Evolutionary conservation across 2,888 invertebrate genomes (phyloP).

Genomic region (Willowsia nigromaculata): DNA sequence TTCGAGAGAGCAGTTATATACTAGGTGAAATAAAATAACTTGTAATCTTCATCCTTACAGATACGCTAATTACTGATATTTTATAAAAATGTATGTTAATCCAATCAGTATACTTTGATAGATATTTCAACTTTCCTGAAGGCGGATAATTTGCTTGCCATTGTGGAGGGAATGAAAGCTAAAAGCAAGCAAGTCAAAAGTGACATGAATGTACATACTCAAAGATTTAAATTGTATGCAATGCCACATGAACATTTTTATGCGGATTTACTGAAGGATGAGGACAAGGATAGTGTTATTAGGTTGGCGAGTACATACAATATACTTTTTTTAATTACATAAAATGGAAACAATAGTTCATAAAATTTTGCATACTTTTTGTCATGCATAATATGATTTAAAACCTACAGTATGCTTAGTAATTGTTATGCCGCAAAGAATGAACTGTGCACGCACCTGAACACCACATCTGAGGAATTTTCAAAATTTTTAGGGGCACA

Average conservation of each 20-base stretch:
- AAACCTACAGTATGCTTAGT: conserved; percentile 50
- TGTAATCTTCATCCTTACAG: too few relatives aligned
- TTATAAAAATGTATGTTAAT: not conserved
- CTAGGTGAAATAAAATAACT: conserved; percentile 86
- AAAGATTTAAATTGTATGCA: not conserved
- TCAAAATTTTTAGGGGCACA: not conserved
- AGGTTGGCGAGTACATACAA: conserved; percentile 5
- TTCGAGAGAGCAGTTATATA: conserved; percentile 88
- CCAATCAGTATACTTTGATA: not conserved
- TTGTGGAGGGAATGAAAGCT: conserved; percentile 39
- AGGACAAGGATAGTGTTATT: conserved; percentile 20
- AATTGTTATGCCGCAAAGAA: conserved; percentile 19
- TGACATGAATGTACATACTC: not conserved
- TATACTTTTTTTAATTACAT: not conserved
- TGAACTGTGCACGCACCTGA: not conserved
- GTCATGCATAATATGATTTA: too few relatives aligned
- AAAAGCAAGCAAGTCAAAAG: not conserved
- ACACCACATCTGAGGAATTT: conserved; percentile 16
- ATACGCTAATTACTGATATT: not conserved
- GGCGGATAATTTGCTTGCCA: conserved; percentile 24
- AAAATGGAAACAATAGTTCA: not conserved
- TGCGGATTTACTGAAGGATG: not conserved
- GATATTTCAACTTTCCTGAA: conserved; percentile 57
- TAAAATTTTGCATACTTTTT: not conserved
- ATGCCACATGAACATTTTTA: conserved; percentile 3